A percentile compares a stretch with the other conserved stretches of the same genome.
Evolutionary conservation across 92 coral and sea anemone genomes (phyloP).

Genomic region (Epizoanthus illoricatus): DNA sequence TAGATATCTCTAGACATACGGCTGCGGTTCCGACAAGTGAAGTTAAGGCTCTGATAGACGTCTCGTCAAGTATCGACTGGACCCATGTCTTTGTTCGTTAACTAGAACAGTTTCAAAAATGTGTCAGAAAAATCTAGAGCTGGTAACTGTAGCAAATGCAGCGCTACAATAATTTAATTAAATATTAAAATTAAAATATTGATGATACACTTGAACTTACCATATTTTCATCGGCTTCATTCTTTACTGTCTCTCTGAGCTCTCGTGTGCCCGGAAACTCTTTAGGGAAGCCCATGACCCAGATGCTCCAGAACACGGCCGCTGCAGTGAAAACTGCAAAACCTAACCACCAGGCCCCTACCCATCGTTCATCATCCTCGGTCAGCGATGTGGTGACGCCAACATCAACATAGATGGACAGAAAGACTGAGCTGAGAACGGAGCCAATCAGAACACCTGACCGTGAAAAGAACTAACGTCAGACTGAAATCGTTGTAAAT

Average conservation of each 20-base stretch:
- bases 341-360: constrained; percentile 61
- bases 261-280: constrained; percentile 34
- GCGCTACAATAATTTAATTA: too few relatives aligned
- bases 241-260: constrained; percentile 8
- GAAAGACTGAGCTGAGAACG: constrained; percentile 42
- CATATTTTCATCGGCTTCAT: neutral
- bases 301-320: constrained; percentile 40
- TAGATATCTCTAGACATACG: too few relatives aligned
- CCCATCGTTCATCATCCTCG: constrained; percentile 45
- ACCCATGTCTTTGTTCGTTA: too few relatives aligned
- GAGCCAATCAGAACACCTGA: constrained; percentile 33
- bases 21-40: too few relatives aligned
- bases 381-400: constrained; percentile 40
- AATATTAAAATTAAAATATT: too few relatives aligned
- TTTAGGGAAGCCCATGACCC: constrained; percentile 53
- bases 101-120: too few relatives aligned
- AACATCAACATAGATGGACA: constrained; percentile 48
- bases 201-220: neutral
- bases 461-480: neutral
- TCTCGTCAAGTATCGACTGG: too few relatives aligned
- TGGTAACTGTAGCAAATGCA: too few relatives aligned
- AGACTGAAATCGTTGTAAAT: neutral
- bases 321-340: constrained; percentile 35
- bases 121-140: too few relatives aligned
- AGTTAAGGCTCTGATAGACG: too few relatives aligned